phyloP scores from a whole-genome alignment of 92 coral and sea anemone genomes.

The Montipora capitata region DNA sequence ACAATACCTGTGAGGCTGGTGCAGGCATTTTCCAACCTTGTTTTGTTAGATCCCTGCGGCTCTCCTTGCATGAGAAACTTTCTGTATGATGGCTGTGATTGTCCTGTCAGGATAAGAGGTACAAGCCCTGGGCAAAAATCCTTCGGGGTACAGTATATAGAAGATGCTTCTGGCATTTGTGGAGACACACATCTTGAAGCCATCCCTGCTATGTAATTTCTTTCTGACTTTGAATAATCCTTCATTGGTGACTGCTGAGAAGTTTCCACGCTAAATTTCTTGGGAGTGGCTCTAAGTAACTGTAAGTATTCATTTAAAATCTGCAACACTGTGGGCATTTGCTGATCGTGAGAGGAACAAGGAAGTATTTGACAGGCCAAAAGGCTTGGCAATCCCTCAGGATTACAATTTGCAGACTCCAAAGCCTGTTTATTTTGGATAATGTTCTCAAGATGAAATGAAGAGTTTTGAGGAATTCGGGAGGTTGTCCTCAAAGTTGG shows the following conservation, averaged over 20 bases:
- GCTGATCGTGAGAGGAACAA: conserved; percentile 16
- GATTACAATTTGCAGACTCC: background rate
- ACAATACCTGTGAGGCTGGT: background rate
- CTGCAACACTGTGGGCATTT: conserved; percentile 70
- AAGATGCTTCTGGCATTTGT: background rate
- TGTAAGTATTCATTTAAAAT: conserved; percentile 68
- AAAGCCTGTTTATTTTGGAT: background rate
- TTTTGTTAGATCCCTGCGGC: background rate
- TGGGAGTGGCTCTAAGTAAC: conserved; percentile 20
- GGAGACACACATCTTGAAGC: background rate
- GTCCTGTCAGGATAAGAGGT: conserved; percentile 16
- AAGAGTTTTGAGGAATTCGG: conserved; percentile 65
- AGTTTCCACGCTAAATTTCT: background rate
- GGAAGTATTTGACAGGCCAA: conserved; percentile 77
- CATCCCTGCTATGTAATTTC: background rate
- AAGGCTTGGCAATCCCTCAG: conserved; percentile 57
- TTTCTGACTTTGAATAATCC: conserved; percentile 6
- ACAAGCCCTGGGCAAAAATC: background rate
- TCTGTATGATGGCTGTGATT: conserved; percentile 5
- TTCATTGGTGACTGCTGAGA: background rate
- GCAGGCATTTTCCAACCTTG: background rate
- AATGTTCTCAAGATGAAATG: conserved; percentile 67
- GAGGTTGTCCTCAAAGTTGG: conserved; percentile 48
- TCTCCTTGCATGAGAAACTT: background rate
- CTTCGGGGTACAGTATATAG: conserved; percentile 20